Evolutionary conservation across 2,113 vertebrate species (phyloP), one percentile per base, ranked within the genome.

Genomic region (Azemiops feae): DNA sequence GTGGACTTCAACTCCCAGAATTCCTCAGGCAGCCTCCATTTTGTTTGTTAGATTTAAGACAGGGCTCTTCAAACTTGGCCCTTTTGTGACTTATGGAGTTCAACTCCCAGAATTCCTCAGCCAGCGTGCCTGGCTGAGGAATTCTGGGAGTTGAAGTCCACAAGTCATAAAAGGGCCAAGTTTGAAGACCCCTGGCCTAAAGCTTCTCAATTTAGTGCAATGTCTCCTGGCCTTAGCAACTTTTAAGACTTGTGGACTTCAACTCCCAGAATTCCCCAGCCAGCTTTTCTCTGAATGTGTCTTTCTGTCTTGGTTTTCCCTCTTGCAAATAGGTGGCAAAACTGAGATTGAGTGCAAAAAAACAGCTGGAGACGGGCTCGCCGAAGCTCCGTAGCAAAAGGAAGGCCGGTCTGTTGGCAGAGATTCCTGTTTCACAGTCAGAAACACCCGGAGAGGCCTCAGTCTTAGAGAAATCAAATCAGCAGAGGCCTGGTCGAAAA

Each of bases 301-400:
- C 94, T 30, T 57, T 8, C n/a, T 55, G 43, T 89, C 1, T 86
- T 3, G n/a, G 52, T 0, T 90, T 20, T 89, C 0, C 92, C 1
- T 95, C 25, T 93, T 93, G 87, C 93, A 95, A 95, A 93, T 91
- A 97, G 97, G 94, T 95, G 92, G 54, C 1, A 1, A 23, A 93
- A 87, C 58, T 45, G 69, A 92, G 22, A 30, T 81, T 88, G 50
- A 69, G 4, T 64, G 25, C 85, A 90, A 81, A 8, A 89, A n/a
- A 92, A 93, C 88, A 34, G 50, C 57, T 45, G 12, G 27, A 87
- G 81, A 6, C 22, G 2, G 93, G 5, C 3, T 96, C 2, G 1
- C 92, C 93, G 88, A 43, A 52, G 34, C 3, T 5, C 2, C 57
- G 39, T 0, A 53, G 95, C 27, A 97, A 96, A 89, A 96, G 95